Base-by-base conservation (phyloP, 2,797 vertebrate genomes). In the Sparus aurata region DNA sequence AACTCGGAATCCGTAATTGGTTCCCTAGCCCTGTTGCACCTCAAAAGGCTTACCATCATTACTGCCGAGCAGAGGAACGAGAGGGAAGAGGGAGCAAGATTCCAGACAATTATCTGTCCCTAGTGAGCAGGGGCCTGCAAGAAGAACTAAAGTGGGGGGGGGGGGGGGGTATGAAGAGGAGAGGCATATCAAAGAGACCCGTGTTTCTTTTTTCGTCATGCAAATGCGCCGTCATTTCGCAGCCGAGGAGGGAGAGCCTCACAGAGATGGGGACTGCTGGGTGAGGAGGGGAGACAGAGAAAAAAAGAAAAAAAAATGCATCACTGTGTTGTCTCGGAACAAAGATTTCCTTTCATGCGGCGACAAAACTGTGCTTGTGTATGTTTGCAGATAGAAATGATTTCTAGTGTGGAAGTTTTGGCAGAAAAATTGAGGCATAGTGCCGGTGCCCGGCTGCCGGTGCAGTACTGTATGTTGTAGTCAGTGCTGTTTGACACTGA, bases 11-110 rank as follows among this genome's bases (percentile, higher is more conserved):
- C 79, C 2, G 25, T 92, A 94, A 93, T 93, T 93, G 92, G 88
- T 92, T 91, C 85, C 71, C 73, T 65, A 49, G 83, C 76, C 85
- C 73, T 81, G 88, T 79, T 83, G 85, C 81, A 91, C 88, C 90
- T 93, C 88, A 92, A 89, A 93, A 84, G 85, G 65, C 75, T 89
- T 67, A 22, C 80, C 79, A 91, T 93, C 92, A 92, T 93, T 92
- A 93, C 83, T 66, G 79, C 73, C 74, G 53, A 70, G 81, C 82
- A 78, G 75, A 85, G 77, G 75, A 87, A 78, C 30, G 20, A 69
- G 79, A 64, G 80, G 71, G 73, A 82, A 79, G 74, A 86, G 63
- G 43, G 81, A 88, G 77, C 66, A 50, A 88, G 81, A 91, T 90
- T 91, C 89, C 80, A 63, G 20, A 91, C 87, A 92, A 92, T 92